Conservation (phyloP, 2,888 invertebrate genomes). For the Conomelus anceps region DNA sequence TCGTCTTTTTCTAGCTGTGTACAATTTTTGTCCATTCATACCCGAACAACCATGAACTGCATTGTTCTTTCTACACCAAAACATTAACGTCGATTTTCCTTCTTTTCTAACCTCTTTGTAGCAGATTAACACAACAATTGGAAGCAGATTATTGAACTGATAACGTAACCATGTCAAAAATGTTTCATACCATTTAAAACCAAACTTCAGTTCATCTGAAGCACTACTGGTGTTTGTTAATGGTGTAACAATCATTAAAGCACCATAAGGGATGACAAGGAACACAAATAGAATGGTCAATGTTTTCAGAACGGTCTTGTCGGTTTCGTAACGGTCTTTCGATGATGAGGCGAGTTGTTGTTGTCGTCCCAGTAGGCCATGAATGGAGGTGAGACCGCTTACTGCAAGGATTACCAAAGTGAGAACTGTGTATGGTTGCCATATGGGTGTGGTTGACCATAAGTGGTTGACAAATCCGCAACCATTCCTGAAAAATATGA, state of each 20-base stretch:
- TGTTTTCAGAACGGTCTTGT: not conserved
- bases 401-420: not conserved
- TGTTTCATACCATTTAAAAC: too few species aligned
- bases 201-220: not conserved
- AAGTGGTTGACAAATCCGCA: not conserved
- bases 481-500: not conserved
- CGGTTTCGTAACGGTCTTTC: not conserved
- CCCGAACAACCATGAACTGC: not conserved
- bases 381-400: not conserved
- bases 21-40: not conserved
- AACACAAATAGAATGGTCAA: not conserved
- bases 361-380: not conserved
- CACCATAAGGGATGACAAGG: not conserved
- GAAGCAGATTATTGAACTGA: not conserved
- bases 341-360: not conserved
- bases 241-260: not conserved
- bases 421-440: not conserved
- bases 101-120: not conserved
- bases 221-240: not conserved
- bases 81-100: not conserved
- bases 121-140: not conserved
- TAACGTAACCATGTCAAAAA: not conserved
- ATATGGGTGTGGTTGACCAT: not conserved
- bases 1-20: not conserved
- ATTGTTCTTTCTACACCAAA: not conserved